Percentiles rank a stretch among this genome's conserved stretches.
phyloP scores from a whole-genome alignment of 2,888 invertebrate species.

The Philopedon plagiatum region DNA sequence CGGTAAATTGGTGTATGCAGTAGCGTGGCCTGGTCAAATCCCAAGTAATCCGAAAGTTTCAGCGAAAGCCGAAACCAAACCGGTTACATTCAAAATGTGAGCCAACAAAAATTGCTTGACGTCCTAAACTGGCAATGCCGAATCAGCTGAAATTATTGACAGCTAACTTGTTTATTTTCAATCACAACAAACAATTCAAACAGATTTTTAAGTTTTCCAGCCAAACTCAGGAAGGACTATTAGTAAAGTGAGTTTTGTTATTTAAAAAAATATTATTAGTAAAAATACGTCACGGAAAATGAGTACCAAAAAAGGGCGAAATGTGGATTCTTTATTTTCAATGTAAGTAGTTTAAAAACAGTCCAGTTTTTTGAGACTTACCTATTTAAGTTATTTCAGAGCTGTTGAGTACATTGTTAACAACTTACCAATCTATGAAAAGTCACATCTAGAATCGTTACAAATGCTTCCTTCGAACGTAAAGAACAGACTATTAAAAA shows the following conservation, averaged over 20 bases:
- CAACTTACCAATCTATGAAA: conserved; percentile 53
- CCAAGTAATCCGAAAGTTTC: too few relatives aligned
- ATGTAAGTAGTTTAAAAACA: conserved; percentile 1
- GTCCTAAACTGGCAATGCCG: too few relatives aligned
- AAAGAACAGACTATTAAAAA: conserved; percentile 61
- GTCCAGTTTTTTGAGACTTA: background rate
- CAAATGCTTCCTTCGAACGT: conserved; percentile 58
- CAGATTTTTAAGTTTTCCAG: background rate
- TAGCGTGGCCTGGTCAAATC: too few relatives aligned
- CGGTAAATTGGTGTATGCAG: too few relatives aligned
- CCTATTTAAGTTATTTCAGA: conserved; percentile 47
- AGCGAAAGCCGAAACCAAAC: too few relatives aligned
- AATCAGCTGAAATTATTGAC: background rate
- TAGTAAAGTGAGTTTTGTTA: too few relatives aligned
- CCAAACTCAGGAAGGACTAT: background rate
- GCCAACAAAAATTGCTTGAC: too few relatives aligned
- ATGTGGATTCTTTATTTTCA: background rate
- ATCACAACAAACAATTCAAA: conserved; percentile 5
- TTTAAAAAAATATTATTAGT: too few relatives aligned
- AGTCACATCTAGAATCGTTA: conserved; percentile 52
- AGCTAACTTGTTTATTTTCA: background rate
- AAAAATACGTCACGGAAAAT: background rate
- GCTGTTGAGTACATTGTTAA: conserved; percentile 55
- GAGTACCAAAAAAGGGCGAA: background rate
- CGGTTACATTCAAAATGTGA: too few relatives aligned